Conservation (phyloP, 1,140 invertebrate genomes). For the Neodiprion pinetum region DNA sequence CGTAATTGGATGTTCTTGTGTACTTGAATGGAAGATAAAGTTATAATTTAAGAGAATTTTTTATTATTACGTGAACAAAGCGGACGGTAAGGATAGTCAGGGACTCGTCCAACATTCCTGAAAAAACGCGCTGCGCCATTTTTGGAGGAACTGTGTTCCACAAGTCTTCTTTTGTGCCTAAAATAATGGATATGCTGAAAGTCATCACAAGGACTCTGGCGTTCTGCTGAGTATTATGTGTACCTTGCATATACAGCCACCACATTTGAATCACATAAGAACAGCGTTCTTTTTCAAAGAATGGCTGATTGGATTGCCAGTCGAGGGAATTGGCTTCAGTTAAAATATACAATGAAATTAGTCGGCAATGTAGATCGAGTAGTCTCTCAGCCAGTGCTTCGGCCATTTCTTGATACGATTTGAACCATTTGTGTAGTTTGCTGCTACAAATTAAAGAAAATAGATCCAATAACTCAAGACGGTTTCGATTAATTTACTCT, state of each 20-base stretch:
- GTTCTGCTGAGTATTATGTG: constrained; percentile 15
- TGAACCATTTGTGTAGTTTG: constrained; percentile 63
- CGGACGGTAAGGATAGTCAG: constrained; percentile 76
- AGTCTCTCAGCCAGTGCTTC: constrained; percentile 81
- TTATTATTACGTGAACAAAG: constrained; percentile 70
- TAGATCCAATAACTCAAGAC: not conserved
- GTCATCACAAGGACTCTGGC: constrained; percentile 1
- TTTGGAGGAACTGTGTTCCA: constrained; percentile 83
- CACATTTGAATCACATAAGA: constrained; percentile 84
- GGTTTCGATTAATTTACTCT: not conserved
- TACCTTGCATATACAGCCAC: constrained; percentile 86
- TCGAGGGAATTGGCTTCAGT: constrained; percentile 78
- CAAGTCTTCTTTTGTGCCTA: constrained; percentile 75
- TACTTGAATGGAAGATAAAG: constrained; percentile 19
- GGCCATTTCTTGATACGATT: constrained; percentile 79
- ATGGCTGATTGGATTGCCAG: constrained; percentile 69
- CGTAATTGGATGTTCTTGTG: constrained; percentile 14
- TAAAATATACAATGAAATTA: constrained; percentile 77
- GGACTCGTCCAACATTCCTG: constrained; percentile 82
- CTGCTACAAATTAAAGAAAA: constrained; percentile 28
- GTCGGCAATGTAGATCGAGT: constrained; percentile 76
- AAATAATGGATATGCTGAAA: constrained; percentile 13
- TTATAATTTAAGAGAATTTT: constrained; percentile 8
- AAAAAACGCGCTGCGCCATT: constrained; percentile 80
- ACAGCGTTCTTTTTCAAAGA: constrained; percentile 73